Base-by-base conservation (phyloP, 2,888 invertebrate species). In the Stenchaetothrips biformis region DNA sequence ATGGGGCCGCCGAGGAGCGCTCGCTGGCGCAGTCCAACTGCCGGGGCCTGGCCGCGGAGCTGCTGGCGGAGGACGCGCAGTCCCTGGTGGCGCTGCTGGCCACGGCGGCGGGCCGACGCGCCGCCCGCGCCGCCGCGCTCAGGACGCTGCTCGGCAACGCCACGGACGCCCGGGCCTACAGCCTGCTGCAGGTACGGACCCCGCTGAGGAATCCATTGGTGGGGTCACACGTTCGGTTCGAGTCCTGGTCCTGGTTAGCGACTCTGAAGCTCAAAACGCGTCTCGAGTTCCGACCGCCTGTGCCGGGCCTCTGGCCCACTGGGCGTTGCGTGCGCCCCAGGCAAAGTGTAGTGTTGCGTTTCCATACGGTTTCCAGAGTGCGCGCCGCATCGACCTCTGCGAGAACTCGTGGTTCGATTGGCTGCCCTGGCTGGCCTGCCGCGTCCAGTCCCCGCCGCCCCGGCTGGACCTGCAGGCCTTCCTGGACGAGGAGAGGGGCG, bases 401-500 rank as follows among this genome's bases (percentile, higher is more conserved):
- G 67, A 25, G 21, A 74, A 74, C 25, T 7, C 67, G 25, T 74
- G 67, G 67, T 11, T 74, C 21, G 67, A 74, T 25, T 74, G 67
- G 67, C 21, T 74, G 25, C 67, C 67, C 21, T 74, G 67, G 67
- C 25, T 74, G 21, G 25, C 67, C 25, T 74, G 67, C 25, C 67
- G 67, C 21, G 67, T 74, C 8, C 67, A 74, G 67, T 74, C 67
- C 21, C 67, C 67, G 67, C 67, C 67, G 25, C 67, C 67, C 25
- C n/a, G 67, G 67, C 67, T 8, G 7, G 21, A 21, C 8, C 25
- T 74, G 8, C 21, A 74, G 67, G 67, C 21, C 67, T 74, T 74
- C 25, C 21, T 25, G 67, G 67, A 74, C 67, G 67, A 74, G 67
- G 25, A 74, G 67, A 21, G 67, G 0, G 67, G 67, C 11, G 67